Base-by-base conservation (phyloP, 2,888 invertebrate genomes). In the Lobophora halterata region DNA sequence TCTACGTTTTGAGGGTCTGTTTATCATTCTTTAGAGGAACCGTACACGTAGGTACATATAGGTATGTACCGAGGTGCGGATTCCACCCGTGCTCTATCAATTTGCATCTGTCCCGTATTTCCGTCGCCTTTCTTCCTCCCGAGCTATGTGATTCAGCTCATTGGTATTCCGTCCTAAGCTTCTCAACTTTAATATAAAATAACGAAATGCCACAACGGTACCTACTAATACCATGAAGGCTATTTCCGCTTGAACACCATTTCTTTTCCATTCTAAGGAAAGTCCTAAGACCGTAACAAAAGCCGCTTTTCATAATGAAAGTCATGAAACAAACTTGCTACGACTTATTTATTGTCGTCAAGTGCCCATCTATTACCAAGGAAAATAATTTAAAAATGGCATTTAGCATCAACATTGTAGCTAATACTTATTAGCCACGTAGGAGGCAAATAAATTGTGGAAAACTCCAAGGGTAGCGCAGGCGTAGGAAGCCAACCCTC, bases 81-180 rank as follows among this genome's bases (percentile, higher is more conserved):
- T 65, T 55, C 61, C 59, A 62, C 60, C 60, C 58, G 53, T 58
- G 57, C 60, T 62, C 59, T 56, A 64, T 62, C 56, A 65, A 69
- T 72, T 71, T 68, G 60, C 70, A 64, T 68, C 58, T 61, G 64
- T 55, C 63, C 59, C 62, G 61, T 52, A 66, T 69, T 52, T 58
- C 48, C 49, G 51, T 55, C 42, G 52, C 65, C 66, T 61, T 68
- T 71, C 70, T 66, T 65, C 61, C 58, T 53, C 57, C 46, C 54
- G 45, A 69, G 65, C 66, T 70, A 69, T 73, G 71, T 71, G 71
- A 74, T 74, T 71, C 68, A 61, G 55, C 61, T 70, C 67, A 71
- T 74, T 59, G 59, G 62, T 71, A 74, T 74, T 73, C 74, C 56
- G 44, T 40, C 50, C 58, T 16, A 48, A 38, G 48, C 43, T 58